phyloP scores from a whole-genome alignment of 1,140 invertebrate species.

The Bombus confusus region DNA sequence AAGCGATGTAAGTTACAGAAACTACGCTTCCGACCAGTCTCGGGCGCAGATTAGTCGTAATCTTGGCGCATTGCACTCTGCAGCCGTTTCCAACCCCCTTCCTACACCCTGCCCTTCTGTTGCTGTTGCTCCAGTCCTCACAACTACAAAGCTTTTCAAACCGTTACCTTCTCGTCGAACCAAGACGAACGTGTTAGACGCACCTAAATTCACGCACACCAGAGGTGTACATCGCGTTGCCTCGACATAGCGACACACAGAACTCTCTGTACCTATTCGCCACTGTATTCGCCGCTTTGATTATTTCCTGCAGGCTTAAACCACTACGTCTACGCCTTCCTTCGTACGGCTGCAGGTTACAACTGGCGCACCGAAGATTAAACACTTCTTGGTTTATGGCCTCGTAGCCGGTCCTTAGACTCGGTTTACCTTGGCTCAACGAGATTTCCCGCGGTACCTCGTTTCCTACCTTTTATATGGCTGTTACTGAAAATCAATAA shows the following conservation, averaged over 20 bases:
- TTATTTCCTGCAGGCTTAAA: conserved; percentile 66
- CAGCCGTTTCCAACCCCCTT: conserved; percentile 34
- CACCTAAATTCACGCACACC: conserved; percentile 39
- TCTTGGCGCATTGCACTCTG: conserved; percentile 68
- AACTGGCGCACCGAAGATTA: conserved; percentile 49
- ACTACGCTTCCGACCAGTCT: conserved; percentile 66
- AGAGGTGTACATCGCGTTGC: background rate
- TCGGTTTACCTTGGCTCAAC: conserved; percentile 43
- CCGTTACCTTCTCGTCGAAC: conserved; percentile 47
- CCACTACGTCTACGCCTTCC: conserved; percentile 44
- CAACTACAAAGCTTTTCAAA: conserved; percentile 50
- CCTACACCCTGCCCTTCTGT: no score
- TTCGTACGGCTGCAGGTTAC: conserved; percentile 29
- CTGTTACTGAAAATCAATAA: conserved; percentile 48
- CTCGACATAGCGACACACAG: background rate
- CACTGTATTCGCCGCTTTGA: conserved; percentile 64
- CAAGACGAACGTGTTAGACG: conserved; percentile 42
- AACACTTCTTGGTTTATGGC: conserved; percentile 53
- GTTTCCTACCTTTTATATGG: conserved; percentile 36
- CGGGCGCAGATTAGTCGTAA: conserved; percentile 71
- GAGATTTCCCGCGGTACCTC: conserved; percentile 32
- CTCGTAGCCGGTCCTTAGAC: conserved; percentile 20
- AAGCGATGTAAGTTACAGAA: conserved; percentile 71
- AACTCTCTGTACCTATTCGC: background rate
- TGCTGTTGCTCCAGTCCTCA: conserved; percentile 22